Base-by-base conservation (phyloP, 2,888 invertebrate genomes). In the Ischnus inquisitorius region DNA sequence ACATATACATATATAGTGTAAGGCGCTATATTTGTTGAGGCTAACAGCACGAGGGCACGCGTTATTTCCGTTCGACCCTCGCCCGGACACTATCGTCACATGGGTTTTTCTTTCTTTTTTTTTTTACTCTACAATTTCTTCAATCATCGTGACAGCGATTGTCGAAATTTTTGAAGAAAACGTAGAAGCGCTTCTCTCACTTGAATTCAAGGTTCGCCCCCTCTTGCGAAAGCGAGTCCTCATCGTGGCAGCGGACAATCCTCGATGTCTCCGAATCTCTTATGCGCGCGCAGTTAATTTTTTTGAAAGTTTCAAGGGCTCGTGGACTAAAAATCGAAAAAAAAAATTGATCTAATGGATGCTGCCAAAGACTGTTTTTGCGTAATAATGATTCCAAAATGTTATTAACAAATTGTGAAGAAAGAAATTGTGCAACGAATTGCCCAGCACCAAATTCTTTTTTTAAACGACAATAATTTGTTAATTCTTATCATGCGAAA, bases 1-100 rank as follows among this genome's bases (percentile, higher is more conserved):
- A 39, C 16, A 39, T 57, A 19, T 39, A 54, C 54, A 28, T 46
- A 39, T 19, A 79, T 41, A 16, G 69, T 67, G 6, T 43, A 82
- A 68, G 12, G 74, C 28, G 43, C 48, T 48, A 34, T 34, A 74
- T 54, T 25, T 60, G 67, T 65, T 54, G 82, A 78, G 72, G 48
- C 78, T 22, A 43, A 48, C 51, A 79, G 79, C 79, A 83, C 79
- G 75, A 79, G 75, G 75, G 57, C 75, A 79, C 71, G 75, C 62
- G 71, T 82, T 82, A 46, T 62, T 82, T 82, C 64, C 79, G 54
- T 28, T 82, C 75, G 75, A 75, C 78, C 62, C 43, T 60, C 74
- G 54, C 14, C 67, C 28, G 62, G 22, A 69, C 48, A 69, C 60
- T 57, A 60, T 75, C 22, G 34, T 28, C 68, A 60, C 48, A 57